phyloP scores from a whole-genome alignment of 2,888 invertebrate genomes.

The Aleiodes alternator region DNA sequence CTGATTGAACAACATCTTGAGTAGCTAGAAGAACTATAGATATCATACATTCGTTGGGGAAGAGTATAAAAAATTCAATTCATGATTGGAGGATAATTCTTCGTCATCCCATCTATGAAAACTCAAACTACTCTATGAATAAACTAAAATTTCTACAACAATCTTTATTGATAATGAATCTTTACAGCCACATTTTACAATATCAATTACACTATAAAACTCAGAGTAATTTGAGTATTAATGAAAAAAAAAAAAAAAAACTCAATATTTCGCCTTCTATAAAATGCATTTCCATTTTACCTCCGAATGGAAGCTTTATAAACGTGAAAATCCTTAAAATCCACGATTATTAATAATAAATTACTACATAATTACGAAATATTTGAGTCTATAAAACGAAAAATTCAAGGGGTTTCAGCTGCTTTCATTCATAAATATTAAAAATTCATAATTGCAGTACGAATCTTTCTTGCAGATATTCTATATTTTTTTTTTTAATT shows the following conservation, averaged over 20 bases:
- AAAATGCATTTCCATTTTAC: constrained; percentile 58
- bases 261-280: constrained; percentile 36
- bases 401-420: neutral
- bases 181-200: constrained; percentile 73
- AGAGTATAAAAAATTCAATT: no score
- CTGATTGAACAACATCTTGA: no score
- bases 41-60: no score
- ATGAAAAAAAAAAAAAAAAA: constrained; percentile 53
- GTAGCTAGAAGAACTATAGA: no score
- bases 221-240: constrained; percentile 64
- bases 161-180: constrained; percentile 74
- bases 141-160: constrained; percentile 70
- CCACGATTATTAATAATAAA: constrained; percentile 47
- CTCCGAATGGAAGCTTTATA: constrained; percentile 59
- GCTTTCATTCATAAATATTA: constrained; percentile 50
- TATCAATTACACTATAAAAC: constrained; percentile 69
- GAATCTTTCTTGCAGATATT: constrained; percentile 66
- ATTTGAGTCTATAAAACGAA: neutral
- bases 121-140: no score
- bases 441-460: constrained; percentile 70
- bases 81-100: no score
- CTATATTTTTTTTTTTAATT: constrained; percentile 22
- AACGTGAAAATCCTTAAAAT: no score
- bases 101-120: no score
- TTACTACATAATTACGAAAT: constrained; percentile 14